A percentile compares a stretch with the other conserved stretches of the same genome.
These are phyloP conservation scores for Solea solea DNA, from an alignment of 2,113 vertebrate genomes.

Conservation along the genomic window DNA sequence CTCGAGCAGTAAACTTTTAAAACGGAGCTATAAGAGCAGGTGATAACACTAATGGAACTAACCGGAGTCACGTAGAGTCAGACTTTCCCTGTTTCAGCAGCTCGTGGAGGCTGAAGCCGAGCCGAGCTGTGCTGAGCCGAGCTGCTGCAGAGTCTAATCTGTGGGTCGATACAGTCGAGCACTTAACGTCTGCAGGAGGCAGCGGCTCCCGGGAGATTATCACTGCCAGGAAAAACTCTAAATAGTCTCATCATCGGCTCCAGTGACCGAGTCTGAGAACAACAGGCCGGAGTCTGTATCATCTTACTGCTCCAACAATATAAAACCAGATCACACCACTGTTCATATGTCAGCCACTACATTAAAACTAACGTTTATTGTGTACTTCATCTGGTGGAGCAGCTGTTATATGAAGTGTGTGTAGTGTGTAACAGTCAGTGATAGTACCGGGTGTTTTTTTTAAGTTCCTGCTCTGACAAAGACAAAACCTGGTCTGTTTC, in stretches of 20 bases:
- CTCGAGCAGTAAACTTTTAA: constrained; percentile 13
- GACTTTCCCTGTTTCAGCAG: constrained; percentile 28
- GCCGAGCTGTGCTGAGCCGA: not conserved
- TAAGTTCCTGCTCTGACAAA: too few relatives aligned
- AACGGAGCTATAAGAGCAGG: constrained; percentile 1
- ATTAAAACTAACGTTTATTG: not conserved
- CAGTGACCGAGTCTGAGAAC: constrained; percentile 41
- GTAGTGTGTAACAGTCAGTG: too few relatives aligned
- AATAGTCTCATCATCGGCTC: constrained; percentile 62
- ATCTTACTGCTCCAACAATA: constrained; percentile 11
- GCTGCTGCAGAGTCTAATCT: constrained; percentile 54
- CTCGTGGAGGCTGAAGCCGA: not conserved
- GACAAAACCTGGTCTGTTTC: too few relatives aligned
- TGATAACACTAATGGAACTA: constrained; percentile 17
- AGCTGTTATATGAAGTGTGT: not conserved
- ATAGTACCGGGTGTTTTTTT: too few relatives aligned
- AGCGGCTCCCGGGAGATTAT: constrained; percentile 51
- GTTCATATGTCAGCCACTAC: not conserved
- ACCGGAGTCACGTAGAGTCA: constrained; percentile 38
- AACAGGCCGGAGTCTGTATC: constrained; percentile 5
- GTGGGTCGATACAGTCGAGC: constrained; percentile 74
- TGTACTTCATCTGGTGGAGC: not conserved
- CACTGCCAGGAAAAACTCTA: constrained; percentile 74
- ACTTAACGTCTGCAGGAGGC: constrained; percentile 67
- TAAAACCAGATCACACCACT: not conserved